Evolutionary conservation across 2,113 vertebrate species (phyloP), one percentile per base, ranked within the genome.

Genomic region (Atrichornis clamosus): DNA sequence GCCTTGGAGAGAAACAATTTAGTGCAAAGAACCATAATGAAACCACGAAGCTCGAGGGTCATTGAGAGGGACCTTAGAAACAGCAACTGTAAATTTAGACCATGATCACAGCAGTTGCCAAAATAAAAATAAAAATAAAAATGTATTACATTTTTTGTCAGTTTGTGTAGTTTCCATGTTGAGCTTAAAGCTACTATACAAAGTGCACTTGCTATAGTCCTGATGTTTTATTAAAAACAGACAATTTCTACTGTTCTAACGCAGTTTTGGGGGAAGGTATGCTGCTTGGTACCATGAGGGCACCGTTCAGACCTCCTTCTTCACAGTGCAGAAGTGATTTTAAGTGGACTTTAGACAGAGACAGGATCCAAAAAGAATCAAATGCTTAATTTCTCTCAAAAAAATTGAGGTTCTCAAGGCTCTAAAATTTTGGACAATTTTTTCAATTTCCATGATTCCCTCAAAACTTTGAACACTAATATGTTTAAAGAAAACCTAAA

Each of bases 121-220:
- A 73, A 72, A 59, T 42, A 62, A 55, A 67, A 75, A 69, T 39
- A 53, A 56, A 62, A 65, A 59, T 11, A 59, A 2, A 23, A 44
- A 10, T 39, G 16, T 41, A 28, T 52, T 72, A 49, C 7, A 59
- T 58, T 68, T 77, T 84, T 64, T 84, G 23, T n/a, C 19, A 63
- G 24, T 28, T 79, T 67, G 30, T 0, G 0, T 21, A 56, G 35
- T 70, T 89, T 63, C 56, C 7, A 63, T 2, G 17, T 46, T 39
- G 47, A 67, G 13, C 26, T 70, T 81, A 81, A 69, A 84, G 44
- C 15, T 67, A 17, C 30, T 46, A 44, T 8, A 73, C 13, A 28
- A 15, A 1, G 5, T 62, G 23, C 28, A n/a, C 17, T 58, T 76
- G 42, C 39, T 58, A 12, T 44, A 22, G 19, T 44, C 44, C 41